Conservation (phyloP, 2,113 vertebrate species). For the Perognathus longimembris region DNA sequence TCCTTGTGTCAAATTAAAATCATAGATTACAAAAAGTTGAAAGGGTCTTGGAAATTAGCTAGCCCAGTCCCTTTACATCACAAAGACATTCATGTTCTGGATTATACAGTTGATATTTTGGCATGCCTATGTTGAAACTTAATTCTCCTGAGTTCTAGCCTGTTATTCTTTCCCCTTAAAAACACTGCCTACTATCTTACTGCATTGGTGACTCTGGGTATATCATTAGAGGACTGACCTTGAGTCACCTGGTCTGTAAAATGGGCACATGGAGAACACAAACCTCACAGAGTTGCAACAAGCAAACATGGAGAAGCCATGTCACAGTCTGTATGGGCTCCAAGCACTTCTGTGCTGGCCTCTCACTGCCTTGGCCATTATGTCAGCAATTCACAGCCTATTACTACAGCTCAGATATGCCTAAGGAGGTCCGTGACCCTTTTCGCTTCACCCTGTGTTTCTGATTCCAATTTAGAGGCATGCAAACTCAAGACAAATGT, state of each 20-base stretch:
- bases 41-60: background rate
- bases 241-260: background rate
- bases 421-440: background rate
- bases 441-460: background rate
- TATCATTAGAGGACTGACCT: background rate
- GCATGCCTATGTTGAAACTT: background rate
- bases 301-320: background rate
- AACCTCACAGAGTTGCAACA: background rate
- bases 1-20: slow-evolving; percentile 1
- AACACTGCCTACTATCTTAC: background rate
- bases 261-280: background rate
- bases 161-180: background rate
- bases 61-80: background rate
- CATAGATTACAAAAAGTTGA: background rate
- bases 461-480: background rate
- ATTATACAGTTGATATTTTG: background rate
- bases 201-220: background rate
- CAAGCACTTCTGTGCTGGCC: background rate
- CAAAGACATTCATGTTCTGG: background rate
- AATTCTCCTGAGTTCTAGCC: background rate
- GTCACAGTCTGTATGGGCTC: background rate
- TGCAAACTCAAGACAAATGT: background rate
- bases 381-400: background rate
- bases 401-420: background rate
- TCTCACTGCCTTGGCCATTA: background rate